phyloP scores from a whole-genome alignment of 2,888 invertebrate genomes.

The Drosophila maculinotata region DNA sequence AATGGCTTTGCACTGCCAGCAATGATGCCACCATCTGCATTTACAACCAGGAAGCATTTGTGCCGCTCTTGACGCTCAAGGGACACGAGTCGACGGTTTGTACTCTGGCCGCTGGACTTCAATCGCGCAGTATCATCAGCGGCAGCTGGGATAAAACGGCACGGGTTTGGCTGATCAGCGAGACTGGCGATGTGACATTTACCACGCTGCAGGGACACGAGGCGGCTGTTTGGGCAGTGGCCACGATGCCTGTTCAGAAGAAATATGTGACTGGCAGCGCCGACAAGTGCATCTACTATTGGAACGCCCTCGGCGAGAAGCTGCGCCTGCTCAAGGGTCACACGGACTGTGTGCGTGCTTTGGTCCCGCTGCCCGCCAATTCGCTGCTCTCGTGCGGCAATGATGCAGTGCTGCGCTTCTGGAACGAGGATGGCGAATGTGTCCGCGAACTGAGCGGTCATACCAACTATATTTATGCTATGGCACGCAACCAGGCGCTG shows the following conservation, averaged over 20 bases:
- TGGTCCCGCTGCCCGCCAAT: slow-evolving; percentile 89
- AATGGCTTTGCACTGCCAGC: slow-evolving; percentile 94
- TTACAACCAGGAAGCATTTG: slow-evolving; percentile 90
- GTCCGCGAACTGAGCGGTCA: slow-evolving; percentile 92
- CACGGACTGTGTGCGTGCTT: slow-evolving; percentile 94
- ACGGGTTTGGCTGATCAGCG: slow-evolving; percentile 91
- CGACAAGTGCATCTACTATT: slow-evolving; percentile 94
- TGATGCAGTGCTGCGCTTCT: slow-evolving; percentile 94
- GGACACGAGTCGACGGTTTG: slow-evolving; percentile 89
- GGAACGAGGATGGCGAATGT: slow-evolving; percentile 93
- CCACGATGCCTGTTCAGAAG: slow-evolving; percentile 84
- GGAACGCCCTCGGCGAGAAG: slow-evolving; percentile 90
- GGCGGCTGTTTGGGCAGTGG: slow-evolving; percentile 95
- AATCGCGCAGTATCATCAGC: slow-evolving; percentile 88
- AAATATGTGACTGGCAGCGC: slow-evolving; percentile 93
- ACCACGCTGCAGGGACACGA: slow-evolving; percentile 89
- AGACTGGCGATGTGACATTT: slow-evolving; percentile 86
- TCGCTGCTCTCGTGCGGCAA: slow-evolving; percentile 96
- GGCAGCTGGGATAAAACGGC: slow-evolving; percentile 98
- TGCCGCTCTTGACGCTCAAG: slow-evolving; percentile 89
- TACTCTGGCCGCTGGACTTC: slow-evolving; percentile 85
- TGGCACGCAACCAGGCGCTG: slow-evolving; percentile 87
- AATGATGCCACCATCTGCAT: slow-evolving; percentile 94
- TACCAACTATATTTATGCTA: slow-evolving; percentile 93
- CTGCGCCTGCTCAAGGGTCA: slow-evolving; percentile 91